Evolutionary conservation across 2,888 invertebrate species (phyloP), one percentile per base, ranked within the genome.

Genomic region (Cheilosia variabilis): DNA sequence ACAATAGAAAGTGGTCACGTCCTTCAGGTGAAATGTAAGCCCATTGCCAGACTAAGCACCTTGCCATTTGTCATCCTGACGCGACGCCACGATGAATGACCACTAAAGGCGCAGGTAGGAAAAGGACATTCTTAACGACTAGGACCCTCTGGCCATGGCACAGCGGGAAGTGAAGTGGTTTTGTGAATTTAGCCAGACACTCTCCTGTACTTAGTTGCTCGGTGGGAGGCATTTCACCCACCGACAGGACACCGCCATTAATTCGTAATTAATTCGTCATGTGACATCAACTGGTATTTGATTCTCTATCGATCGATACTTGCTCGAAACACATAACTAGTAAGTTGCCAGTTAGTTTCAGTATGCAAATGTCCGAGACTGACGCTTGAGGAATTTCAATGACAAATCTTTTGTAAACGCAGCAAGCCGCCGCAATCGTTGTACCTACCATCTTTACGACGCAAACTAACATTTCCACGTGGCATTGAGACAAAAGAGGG

Each of bases 241-340:
- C 72, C 79, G 62, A 71, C 78, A 71, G 37, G 78, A 69, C 60
- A 75, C 75, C 60, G 75, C 53, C 71, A 80, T 84, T 84, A 76
- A 84, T 65, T 69, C 60, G 65, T 80, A 80, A 84, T 84, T 84
- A 84, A 84, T 84, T 80, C 80, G 71, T 80, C 75, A 84, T 80
- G 58, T 84, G 84, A 80, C n/a, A 60, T 19, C 37, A 55, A 41
- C 62, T 47, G 34, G 37, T 45, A 69, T 84, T 84, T 84, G 75
- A 75, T 84, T 68, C 41, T 43, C 50, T 58, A 80, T 80, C 65
- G 80, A 69, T 65, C 63, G 63, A 57, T 58, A n/a, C 34, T 45
- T 63, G 52, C 79, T 57, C 57, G 69, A 75, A 60, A 60, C 37
- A 27, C 34, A 71, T 66, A 68, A 66, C 60, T 62, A 80, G 73